Percentiles rank a stretch among this genome's conserved stretches.
phyloP scores from a whole-genome alignment of 2,797 vertebrate genomes.

The Hydrolagus colliei region DNA sequence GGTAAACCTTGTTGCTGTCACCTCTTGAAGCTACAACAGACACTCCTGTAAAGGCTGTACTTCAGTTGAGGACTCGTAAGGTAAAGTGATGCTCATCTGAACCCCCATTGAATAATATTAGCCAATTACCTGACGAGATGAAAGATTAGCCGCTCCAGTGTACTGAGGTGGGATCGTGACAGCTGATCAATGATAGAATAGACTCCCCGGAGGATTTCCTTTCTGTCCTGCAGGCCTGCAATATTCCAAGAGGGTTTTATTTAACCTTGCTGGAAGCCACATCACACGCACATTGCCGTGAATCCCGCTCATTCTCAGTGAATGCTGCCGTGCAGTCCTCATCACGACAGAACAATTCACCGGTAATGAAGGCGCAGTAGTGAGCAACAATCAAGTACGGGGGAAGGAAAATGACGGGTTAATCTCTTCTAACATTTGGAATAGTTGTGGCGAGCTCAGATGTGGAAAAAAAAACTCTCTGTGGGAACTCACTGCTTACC shows the following conservation, averaged over 20 bases:
- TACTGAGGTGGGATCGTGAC: constrained; percentile 86
- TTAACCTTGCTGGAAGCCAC: neutral
- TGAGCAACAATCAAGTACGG: too few species aligned
- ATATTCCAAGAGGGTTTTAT: constrained; percentile 31
- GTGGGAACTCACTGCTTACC: constrained; percentile 55
- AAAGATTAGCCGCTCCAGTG: constrained; percentile 90
- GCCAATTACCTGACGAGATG: constrained; percentile 82
- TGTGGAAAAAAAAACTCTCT: too few species aligned
- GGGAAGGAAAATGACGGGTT: too few species aligned
- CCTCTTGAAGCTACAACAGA: too few species aligned
- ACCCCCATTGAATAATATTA: neutral
- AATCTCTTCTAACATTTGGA: too few species aligned
- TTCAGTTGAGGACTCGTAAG: too few species aligned
- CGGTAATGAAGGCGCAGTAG: too few species aligned
- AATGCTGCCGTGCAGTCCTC: too few species aligned
- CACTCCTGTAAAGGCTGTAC: too few species aligned
- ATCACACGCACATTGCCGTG: neutral
- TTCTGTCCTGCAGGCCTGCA: constrained; percentile 83
- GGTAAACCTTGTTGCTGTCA: too few species aligned
- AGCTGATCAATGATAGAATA: constrained; percentile 92
- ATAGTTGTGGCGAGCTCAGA: too few species aligned
- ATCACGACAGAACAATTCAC: too few species aligned
- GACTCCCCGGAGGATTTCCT: constrained; percentile 76
- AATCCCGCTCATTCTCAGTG: neutral
- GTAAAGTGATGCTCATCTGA: neutral